These are phyloP conservation scores for Nudaria mundana DNA, from an alignment of 2,888 invertebrate species.

Conservation along the genomic window DNA sequence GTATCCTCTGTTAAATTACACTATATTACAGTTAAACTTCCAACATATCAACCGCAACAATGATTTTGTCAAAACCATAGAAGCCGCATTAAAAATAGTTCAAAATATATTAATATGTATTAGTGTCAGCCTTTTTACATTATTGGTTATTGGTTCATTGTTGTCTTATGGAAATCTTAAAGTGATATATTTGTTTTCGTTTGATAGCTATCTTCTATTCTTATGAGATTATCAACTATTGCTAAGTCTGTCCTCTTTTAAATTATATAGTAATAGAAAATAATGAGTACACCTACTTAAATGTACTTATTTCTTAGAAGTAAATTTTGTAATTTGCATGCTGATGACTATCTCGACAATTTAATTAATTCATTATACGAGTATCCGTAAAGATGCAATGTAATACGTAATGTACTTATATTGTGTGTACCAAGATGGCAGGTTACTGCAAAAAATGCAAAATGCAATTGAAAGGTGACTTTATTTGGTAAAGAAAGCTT, in stretches of 20 bases:
- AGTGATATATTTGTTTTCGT: slow-evolving; percentile 47
- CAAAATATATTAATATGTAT: slow-evolving; percentile 71
- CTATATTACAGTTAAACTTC: slow-evolving; percentile 7
- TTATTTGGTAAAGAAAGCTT: too few relatives aligned
- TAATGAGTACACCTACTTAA: too few relatives aligned
- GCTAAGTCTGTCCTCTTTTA: background rate
- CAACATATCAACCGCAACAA: slow-evolving; percentile 2
- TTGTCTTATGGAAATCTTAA: slow-evolving; percentile 61
- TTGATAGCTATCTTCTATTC: slow-evolving; percentile 24
- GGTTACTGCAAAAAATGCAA: too few relatives aligned
- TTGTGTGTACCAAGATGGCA: too few relatives aligned
- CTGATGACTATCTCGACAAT: too few relatives aligned
- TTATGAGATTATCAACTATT: slow-evolving; percentile 1
- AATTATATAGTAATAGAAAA: background rate
- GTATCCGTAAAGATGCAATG: too few relatives aligned
- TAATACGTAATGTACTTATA: too few relatives aligned
- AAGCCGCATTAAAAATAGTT: slow-evolving; percentile 66
- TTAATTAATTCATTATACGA: too few relatives aligned
- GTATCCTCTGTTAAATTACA: slow-evolving; percentile 2
- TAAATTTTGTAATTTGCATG: too few relatives aligned
- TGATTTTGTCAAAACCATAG: slow-evolving; percentile 37
- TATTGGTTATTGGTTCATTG: slow-evolving; percentile 74
- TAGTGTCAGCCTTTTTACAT: slow-evolving; percentile 67
- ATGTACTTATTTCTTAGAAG: too few relatives aligned
- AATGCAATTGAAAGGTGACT: too few relatives aligned